Conservation (phyloP, 2,797 vertebrate genomes). For the Spinus olivaceus region DNA sequence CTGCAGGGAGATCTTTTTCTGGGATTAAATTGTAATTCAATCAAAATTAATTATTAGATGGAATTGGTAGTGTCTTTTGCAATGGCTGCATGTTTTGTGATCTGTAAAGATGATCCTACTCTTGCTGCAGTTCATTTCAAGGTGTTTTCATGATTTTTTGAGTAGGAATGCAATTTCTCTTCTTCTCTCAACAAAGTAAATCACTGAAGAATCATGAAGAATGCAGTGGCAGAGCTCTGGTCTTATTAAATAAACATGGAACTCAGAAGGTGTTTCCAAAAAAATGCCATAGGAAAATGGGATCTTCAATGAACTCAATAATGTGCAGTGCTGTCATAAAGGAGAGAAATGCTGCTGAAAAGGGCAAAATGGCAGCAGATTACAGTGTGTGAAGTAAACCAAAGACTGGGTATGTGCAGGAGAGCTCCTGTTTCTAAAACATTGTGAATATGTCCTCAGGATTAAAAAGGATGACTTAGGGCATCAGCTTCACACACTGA, state of each 20-base stretch:
- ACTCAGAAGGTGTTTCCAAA: background rate
- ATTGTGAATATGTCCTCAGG: background rate
- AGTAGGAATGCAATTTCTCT: background rate
- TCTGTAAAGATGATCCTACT: background rate
- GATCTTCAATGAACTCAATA: background rate
- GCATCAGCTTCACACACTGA: background rate
- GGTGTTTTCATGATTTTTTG: background rate
- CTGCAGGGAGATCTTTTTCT: background rate
- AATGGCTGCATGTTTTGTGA: background rate
- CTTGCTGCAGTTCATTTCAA: background rate
- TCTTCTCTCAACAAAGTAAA: background rate
- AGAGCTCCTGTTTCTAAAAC: background rate
- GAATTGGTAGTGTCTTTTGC: background rate
- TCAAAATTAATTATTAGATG: constrained; percentile 1
- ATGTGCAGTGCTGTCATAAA: background rate
- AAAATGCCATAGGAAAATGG: background rate
- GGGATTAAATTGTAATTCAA: background rate
- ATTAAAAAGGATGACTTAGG: background rate
- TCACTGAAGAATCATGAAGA: background rate
- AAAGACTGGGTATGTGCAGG: background rate
- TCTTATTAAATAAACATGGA: background rate
- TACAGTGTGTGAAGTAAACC: background rate
- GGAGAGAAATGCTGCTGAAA: background rate
- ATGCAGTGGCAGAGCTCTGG: background rate
- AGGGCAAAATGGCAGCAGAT: background rate